A percentile compares a stretch with the other conserved stretches of the same genome.
phyloP scores from a whole-genome alignment of 2,888 invertebrate genomes.

The Oasisia sp. region DNA sequence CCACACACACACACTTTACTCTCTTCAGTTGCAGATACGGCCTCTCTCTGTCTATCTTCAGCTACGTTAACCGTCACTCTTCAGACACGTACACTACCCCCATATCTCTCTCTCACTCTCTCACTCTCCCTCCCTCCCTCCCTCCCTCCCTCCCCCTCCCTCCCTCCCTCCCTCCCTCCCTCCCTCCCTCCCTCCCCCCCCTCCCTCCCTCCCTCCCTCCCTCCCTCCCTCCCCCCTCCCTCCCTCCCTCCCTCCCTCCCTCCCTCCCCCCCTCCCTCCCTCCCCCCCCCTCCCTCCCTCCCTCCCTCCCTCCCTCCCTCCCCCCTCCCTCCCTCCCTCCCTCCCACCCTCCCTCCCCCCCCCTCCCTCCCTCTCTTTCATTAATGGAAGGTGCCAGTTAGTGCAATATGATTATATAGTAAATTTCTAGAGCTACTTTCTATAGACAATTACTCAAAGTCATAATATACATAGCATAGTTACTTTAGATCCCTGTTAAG shows the following conservation, averaged over 20 bases:
- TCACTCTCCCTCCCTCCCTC: conserved; percentile 23
- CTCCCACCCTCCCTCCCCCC: neutral
- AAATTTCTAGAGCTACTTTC: too few species aligned
- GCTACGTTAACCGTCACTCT: too few species aligned
- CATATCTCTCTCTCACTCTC: too few species aligned
- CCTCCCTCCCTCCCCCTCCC: conserved; percentile 30
- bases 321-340: conserved; percentile 21
- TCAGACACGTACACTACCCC: too few species aligned
- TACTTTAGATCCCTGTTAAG: too few species aligned
- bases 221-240: neutral
- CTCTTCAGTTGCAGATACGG: too few species aligned
- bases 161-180: conserved; percentile 32
- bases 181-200: conserved; percentile 14
- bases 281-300: conserved; percentile 19
- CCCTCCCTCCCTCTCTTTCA: neutral
- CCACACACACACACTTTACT: too few species aligned
- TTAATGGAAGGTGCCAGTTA: too few species aligned
- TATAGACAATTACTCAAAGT: too few species aligned
- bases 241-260: neutral
- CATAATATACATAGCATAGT: too few species aligned
- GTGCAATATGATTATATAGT: too few species aligned
- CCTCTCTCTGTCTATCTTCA: too few species aligned
- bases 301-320: conserved; percentile 5
- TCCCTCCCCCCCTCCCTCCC: conserved; percentile 26
- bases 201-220: conserved; percentile 3